phyloP scores from a whole-genome alignment of 1,140 invertebrate species.

The Chelonus insularis region DNA sequence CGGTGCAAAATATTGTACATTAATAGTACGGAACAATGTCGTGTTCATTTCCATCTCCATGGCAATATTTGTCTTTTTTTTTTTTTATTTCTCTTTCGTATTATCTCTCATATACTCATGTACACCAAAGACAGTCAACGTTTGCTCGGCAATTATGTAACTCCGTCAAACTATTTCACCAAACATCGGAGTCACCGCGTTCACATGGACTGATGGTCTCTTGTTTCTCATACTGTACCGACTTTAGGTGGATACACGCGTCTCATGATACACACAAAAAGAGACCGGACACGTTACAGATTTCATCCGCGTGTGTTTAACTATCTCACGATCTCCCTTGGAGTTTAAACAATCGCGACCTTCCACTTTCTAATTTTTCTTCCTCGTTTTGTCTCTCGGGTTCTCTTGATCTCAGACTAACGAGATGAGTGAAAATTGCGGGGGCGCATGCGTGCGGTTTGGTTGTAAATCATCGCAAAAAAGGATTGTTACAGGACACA shows the following conservation, averaged over 20 bases:
- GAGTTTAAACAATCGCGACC: background rate
- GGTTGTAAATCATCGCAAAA: slow-evolving; percentile 44
- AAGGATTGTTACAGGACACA: slow-evolving; percentile 5
- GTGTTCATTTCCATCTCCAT: no score
- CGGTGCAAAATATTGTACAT: no score
- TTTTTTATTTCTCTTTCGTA: no score
- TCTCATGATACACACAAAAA: slow-evolving; percentile 2
- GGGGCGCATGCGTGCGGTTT: slow-evolving; percentile 47
- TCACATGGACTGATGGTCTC: slow-evolving; percentile 36
- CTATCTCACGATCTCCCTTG: slow-evolving; percentile 49
- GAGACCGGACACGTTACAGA: slow-evolving; percentile 43
- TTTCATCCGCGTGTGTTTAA: slow-evolving; percentile 46
- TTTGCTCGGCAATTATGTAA: slow-evolving; percentile 54
- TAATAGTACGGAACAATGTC: no score
- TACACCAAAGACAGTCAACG: slow-evolving; percentile 48
- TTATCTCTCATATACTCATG: background rate
- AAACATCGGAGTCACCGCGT: slow-evolving; percentile 41
- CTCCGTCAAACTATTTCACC: slow-evolving; percentile 53
- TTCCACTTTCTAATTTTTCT: slow-evolving; percentile 1
- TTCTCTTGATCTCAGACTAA: slow-evolving; percentile 2
- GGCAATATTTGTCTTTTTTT: no score
- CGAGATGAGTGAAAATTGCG: slow-evolving; percentile 36
- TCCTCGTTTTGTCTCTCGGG: background rate
- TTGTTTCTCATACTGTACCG: no score
- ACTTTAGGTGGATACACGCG: no score